phyloP scores from a whole-genome alignment of 2,797 vertebrate species.

The Liparis tanakae region DNA sequence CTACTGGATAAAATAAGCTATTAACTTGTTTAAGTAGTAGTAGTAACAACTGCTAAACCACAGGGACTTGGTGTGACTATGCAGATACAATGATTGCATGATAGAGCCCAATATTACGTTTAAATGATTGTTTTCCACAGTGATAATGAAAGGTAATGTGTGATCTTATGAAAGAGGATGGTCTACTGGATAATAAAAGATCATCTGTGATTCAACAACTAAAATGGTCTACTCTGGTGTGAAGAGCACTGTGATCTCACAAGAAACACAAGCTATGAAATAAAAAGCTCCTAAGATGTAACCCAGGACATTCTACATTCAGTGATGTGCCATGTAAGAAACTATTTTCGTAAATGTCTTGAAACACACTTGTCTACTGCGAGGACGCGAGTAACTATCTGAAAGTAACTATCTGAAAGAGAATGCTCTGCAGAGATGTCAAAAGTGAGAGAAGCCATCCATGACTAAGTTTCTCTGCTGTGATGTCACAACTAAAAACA shows the following conservation, averaged over 20 bases:
- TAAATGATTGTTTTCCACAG: not conserved
- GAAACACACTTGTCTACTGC: not conserved
- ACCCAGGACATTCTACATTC: too few relatives aligned
- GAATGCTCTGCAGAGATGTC: not conserved
- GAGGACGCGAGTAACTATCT: not conserved
- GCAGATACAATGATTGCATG: not conserved
- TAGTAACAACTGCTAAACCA: constrained; percentile 48
- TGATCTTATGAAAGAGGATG: not conserved
- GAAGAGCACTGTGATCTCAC: not conserved
- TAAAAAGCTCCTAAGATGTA: not conserved
- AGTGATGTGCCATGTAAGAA: not conserved
- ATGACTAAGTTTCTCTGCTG: not conserved
- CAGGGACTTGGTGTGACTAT: constrained; percentile 27
- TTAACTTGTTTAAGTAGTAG: constrained; percentile 60
- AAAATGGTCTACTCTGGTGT: not conserved
- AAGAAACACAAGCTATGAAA: not conserved
- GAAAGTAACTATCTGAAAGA: not conserved
- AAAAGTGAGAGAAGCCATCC: not conserved
- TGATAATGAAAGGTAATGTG: not conserved
- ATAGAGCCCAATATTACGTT: not conserved
- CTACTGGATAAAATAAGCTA: not conserved
- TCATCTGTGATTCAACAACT: not conserved
- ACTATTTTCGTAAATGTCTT: not conserved
- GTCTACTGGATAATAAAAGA: not conserved
- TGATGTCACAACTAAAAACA: not conserved